Evolutionary conservation across 37 sponge, comb jelly and placozoan species (phyloP).

Genomic region (Spongilla lacustris): DNA sequence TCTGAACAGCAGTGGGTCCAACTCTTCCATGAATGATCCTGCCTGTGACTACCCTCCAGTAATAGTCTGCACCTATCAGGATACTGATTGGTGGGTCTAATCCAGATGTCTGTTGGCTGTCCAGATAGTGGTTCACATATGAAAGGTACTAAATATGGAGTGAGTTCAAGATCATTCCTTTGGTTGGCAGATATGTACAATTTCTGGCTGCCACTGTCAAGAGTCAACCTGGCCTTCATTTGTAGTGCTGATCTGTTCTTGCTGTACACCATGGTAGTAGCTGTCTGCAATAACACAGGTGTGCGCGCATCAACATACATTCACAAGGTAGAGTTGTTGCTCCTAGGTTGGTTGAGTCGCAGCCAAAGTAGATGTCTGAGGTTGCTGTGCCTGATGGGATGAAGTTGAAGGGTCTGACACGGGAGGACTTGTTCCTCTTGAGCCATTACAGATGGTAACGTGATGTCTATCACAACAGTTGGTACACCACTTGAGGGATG

Average conservation of each 20-base stretch:
- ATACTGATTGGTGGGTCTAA: neutral
- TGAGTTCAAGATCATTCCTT: neutral
- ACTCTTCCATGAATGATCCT: neutral
- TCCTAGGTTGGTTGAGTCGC: neutral
- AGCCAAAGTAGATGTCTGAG: neutral
- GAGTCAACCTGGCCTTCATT: neutral
- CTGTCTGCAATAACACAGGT: slow-evolving; percentile 23
- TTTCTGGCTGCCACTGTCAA: slow-evolving; percentile 40
- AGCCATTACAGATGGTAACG: slow-evolving; percentile 13
- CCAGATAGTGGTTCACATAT: slow-evolving; percentile 56
- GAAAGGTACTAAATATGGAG: slow-evolving; percentile 35
- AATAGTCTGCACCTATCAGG: slow-evolving; percentile 39
- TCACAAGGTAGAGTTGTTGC: neutral
- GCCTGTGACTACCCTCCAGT: slow-evolving; percentile 37
- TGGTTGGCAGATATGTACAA: slow-evolving; percentile 14
- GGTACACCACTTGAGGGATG: slow-evolving; percentile 1
- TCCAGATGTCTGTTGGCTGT: slow-evolving; percentile 2
- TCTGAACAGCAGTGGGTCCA: slow-evolving; percentile 51
- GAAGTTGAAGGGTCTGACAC: no score
- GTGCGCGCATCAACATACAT: neutral
- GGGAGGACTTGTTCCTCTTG: no score
- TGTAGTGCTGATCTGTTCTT: neutral
- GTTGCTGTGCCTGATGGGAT: neutral
- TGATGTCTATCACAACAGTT: slow-evolving; percentile 24
- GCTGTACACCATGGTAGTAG: slow-evolving; percentile 1